phyloP scores from a whole-genome alignment of 2,888 invertebrate species.

The Hymenopus coronatus region DNA sequence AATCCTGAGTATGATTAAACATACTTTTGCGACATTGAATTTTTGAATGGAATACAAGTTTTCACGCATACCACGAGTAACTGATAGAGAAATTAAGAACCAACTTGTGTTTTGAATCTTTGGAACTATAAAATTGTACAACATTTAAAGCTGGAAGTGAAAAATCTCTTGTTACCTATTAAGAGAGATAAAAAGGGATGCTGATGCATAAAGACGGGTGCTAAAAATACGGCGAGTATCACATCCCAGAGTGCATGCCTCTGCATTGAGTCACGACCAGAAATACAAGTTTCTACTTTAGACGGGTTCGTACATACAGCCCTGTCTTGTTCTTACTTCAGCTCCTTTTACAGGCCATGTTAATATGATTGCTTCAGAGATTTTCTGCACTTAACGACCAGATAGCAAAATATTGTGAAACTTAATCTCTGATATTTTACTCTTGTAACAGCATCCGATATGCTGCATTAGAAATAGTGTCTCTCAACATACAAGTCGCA shows the following conservation, averaged over 20 bases:
- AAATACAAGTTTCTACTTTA: conserved; percentile 2
- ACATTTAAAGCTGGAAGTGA: too few relatives aligned
- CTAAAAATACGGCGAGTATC: background rate
- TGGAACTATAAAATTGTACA: too few relatives aligned
- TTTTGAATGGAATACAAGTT: too few relatives aligned
- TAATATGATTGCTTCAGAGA: background rate
- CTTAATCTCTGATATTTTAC: background rate
- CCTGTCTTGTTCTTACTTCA: background rate
- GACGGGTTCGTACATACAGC: background rate
- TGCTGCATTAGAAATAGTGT: background rate
- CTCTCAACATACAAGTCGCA: too few relatives aligned
- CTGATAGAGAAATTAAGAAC: too few relatives aligned
- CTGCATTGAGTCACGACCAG: conserved; percentile 9
- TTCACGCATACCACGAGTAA: too few relatives aligned
- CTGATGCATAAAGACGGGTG: background rate
- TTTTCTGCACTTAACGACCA: background rate
- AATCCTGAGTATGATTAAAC: too few relatives aligned
- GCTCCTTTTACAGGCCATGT: background rate
- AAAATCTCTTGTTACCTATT: too few relatives aligned
- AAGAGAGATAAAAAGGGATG: background rate
- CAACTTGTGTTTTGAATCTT: too few relatives aligned
- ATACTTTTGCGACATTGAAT: too few relatives aligned
- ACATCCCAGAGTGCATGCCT: background rate
- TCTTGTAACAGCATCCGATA: background rate
- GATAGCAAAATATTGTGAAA: background rate